These are phyloP conservation scores for Microctenopoma stevenorrisi DNA, from an alignment of 2,797 vertebrate species.

Conservation along the genomic window DNA sequence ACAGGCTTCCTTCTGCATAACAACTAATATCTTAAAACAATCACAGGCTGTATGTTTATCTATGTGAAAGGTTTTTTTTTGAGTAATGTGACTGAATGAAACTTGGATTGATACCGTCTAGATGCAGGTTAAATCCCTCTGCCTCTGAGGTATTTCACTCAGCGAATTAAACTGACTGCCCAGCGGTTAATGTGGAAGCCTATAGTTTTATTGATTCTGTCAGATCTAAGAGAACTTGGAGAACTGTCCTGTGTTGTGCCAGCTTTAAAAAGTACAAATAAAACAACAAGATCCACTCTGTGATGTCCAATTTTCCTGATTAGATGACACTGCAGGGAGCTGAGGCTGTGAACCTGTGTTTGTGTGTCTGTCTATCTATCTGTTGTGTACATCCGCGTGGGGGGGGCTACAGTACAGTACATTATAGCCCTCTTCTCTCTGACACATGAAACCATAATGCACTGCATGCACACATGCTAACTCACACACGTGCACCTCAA, in stretches of 20 bases:
- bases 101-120: not conserved
- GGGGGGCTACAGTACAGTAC: not conserved
- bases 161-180: constrained; percentile 12
- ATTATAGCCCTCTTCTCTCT: constrained; percentile 7
- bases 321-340: constrained; percentile 3
- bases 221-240: not conserved
- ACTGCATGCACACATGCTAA: constrained; percentile 16
- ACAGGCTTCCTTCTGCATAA: not conserved
- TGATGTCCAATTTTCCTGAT: constrained; percentile 3
- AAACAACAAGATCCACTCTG: not conserved
- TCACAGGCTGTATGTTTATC: constrained; percentile 6
- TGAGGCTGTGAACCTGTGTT: not conserved
- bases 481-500: constrained; percentile 42
- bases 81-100: constrained; percentile 20
- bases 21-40: constrained; percentile 25
- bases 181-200: not conserved
- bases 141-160: constrained; percentile 20
- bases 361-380: not conserved
- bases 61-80: constrained; percentile 13
- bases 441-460: constrained; percentile 11
- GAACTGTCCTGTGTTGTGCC: not conserved
- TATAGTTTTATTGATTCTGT: constrained; percentile 8
- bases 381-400: constrained; percentile 3
- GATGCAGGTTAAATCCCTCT: constrained; percentile 19
- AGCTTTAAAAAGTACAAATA: not conserved